A percentile compares a stretch with the other conserved stretches of the same genome.
phyloP scores from a whole-genome alignment of 1,140 invertebrate species.

The Papilio xuthus region DNA sequence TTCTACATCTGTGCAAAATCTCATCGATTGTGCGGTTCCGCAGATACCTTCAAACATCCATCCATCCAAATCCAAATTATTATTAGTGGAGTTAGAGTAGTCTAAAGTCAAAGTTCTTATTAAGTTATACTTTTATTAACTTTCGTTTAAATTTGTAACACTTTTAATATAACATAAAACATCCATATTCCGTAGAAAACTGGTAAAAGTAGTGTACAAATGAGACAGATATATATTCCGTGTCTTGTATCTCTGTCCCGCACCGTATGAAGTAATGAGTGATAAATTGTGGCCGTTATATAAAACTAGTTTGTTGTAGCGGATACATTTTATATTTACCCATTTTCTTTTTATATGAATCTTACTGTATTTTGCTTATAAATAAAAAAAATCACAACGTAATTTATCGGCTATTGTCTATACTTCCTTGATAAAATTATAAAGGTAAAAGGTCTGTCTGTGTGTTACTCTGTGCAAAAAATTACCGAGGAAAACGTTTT shows the following conservation, averaged over 20 bases:
- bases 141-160: background rate
- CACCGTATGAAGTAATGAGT: constrained; percentile 2
- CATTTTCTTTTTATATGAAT: background rate
- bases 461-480: too few relatives aligned
- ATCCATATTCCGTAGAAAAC: background rate
- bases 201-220: constrained; percentile 18
- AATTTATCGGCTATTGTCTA: too few relatives aligned
- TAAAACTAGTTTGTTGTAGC: constrained; percentile 27
- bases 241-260: background rate
- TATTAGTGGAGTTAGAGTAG: too few relatives aligned
- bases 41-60: too few relatives aligned
- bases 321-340: constrained; percentile 3
- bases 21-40: too few relatives aligned
- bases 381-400: too few relatives aligned
- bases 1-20: too few relatives aligned
- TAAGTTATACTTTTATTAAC: background rate
- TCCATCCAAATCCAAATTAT: too few relatives aligned
- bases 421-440: too few relatives aligned
- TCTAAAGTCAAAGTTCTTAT: too few relatives aligned
- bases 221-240: constrained; percentile 1
- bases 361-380: background rate
- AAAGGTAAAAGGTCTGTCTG: too few relatives aligned
- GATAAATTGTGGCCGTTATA: constrained; percentile 26
- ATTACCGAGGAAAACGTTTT: too few relatives aligned
- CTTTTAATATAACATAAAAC: background rate